Percentiles rank a stretch among this genome's conserved stretches.
Conservation (phyloP, 2,888 invertebrate genomes). For the Penaeus monodon region DNA sequence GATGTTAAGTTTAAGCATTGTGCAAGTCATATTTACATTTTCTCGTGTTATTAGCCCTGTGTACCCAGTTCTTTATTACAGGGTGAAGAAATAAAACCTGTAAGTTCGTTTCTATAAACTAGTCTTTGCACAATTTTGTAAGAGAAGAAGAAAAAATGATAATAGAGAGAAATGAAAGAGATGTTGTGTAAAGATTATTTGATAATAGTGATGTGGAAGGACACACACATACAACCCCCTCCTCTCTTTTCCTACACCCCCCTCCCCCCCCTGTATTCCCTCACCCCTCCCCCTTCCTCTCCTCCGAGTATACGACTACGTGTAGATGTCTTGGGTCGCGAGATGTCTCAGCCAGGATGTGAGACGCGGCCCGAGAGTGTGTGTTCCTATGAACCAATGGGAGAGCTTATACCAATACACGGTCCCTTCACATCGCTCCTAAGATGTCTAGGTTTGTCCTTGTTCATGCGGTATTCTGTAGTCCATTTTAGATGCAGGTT, state of each 20-base stretch:
- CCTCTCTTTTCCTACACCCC: no score
- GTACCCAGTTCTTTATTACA: neutral
- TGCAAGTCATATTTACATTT: no score
- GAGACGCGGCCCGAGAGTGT: conserved; percentile 5
- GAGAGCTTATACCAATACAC: neutral
- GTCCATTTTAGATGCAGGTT: neutral
- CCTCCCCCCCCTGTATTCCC: neutral
- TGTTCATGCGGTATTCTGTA: neutral
- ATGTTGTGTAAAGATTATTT: no score
- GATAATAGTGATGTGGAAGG: no score
- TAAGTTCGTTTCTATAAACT: neutral
- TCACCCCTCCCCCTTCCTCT: neutral
- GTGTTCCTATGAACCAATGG: conserved; percentile 12
- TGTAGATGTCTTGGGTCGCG: neutral
- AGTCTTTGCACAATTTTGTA: conserved; percentile 27
- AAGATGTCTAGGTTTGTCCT: conserved; percentile 3
- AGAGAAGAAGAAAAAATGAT: neutral
- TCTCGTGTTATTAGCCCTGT: neutral
- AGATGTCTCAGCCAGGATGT: neutral
- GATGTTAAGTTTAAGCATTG: no score
- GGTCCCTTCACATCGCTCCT: neutral
- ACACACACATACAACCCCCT: no score
- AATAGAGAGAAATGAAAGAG: no score
- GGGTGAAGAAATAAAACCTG: neutral
- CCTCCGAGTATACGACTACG: conserved; percentile 11